Conservation (phyloP, 2,797 vertebrate species). For the Eurystomus glaucurus region DNA sequence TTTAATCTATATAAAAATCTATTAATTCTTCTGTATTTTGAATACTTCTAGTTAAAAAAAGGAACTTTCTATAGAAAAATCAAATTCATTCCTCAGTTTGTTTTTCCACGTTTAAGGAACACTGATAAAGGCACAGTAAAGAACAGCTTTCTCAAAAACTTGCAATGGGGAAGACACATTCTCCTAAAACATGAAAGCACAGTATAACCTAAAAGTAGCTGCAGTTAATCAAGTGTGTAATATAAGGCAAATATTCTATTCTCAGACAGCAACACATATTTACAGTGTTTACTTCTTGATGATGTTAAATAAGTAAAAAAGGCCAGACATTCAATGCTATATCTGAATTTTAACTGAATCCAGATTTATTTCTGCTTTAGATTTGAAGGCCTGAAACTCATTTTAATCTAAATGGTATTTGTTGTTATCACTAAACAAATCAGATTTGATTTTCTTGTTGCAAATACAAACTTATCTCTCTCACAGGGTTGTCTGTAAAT, state of each 20-base stretch:
- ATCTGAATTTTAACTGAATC: slow-evolving; percentile 17
- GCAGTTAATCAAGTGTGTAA: slow-evolving; percentile 4
- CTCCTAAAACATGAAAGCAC: neutral
- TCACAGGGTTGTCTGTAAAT: neutral
- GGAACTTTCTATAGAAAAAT: neutral
- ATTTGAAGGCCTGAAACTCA: neutral
- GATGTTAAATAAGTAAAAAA: neutral
- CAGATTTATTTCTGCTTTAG: slow-evolving; percentile 16
- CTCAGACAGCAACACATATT: neutral
- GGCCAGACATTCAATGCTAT: neutral
- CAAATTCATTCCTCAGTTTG: neutral
- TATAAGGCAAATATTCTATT: neutral
- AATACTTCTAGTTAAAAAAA: neutral
- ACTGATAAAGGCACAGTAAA: slow-evolving; percentile 1
- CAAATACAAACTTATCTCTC: neutral
- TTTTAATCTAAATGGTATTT: slow-evolving; percentile 45
- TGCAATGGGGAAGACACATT: neutral
- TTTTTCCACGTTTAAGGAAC: slow-evolving; percentile 28
- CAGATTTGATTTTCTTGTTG: slow-evolving; percentile 16
- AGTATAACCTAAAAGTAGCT: neutral
- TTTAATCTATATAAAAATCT: neutral
- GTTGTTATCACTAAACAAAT: slow-evolving; percentile 47
- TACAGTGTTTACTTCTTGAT: neutral
- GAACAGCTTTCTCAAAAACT: neutral
- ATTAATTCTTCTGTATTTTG: neutral